phyloP scores from a whole-genome alignment of 2,888 invertebrate species.

The Ichneumoninae sp. region DNA sequence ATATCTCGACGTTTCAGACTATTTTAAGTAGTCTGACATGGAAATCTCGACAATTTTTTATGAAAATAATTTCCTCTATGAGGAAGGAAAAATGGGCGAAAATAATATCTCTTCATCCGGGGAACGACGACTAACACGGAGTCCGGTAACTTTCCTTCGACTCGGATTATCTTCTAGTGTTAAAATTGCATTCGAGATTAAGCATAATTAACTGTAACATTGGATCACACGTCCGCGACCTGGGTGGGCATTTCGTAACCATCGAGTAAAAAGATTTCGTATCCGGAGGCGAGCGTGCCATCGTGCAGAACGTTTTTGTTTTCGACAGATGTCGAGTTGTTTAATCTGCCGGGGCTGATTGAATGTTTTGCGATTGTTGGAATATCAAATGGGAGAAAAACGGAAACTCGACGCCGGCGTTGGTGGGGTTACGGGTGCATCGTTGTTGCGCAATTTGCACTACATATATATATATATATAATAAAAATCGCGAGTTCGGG shows the following conservation, averaged over 20 bases:
- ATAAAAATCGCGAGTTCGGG: background rate
- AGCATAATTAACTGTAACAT: background rate
- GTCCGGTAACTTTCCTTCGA: constrained; percentile 6
- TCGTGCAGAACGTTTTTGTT: constrained; percentile 19
- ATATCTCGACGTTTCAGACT: too few relatives aligned
- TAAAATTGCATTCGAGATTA: constrained; percentile 6
- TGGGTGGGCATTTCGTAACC: constrained; percentile 20
- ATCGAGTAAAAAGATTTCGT: background rate
- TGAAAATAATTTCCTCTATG: too few relatives aligned
- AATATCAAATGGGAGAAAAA: background rate
- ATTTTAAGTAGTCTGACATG: too few relatives aligned
- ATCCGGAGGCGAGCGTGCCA: background rate
- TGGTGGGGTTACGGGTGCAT: background rate
- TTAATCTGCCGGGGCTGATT: constrained; percentile 22
- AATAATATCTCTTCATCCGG: background rate
- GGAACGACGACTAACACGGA: background rate
- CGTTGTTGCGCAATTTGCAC: background rate
- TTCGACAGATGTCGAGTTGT: constrained; percentile 24
- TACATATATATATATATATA: background rate
- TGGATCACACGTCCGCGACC: constrained; percentile 26
- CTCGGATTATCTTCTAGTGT: constrained; percentile 13
- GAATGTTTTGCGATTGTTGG: constrained; percentile 24
- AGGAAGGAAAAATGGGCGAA: background rate
- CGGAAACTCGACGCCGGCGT: constrained; percentile 11
- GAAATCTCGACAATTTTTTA: too few relatives aligned